Evolutionary conservation across 2,113 vertebrate species (phyloP).

Genomic region (Rostratula benghalensis): DNA sequence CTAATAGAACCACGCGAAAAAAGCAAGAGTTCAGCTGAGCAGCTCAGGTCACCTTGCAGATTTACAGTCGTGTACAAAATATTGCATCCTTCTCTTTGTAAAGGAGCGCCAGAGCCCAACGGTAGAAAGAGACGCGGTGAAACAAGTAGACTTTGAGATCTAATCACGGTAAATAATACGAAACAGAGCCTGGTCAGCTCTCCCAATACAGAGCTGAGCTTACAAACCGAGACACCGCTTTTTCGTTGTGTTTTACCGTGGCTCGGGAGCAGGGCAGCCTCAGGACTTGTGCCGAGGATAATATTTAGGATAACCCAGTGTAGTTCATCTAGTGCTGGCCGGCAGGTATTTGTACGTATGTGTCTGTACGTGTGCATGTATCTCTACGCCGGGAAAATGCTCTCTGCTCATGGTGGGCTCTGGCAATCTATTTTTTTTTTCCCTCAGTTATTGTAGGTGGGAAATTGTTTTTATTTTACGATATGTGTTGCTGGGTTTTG

Average conservation of each 20-base stretch:
- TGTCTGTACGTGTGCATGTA: background rate
- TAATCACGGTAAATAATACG: constrained; percentile 62
- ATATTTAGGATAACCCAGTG: background rate
- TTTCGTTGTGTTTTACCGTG: constrained; percentile 40
- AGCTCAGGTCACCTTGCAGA: constrained; percentile 68
- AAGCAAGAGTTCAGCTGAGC: constrained; percentile 48
- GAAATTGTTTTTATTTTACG: background rate
- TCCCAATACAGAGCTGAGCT: background rate
- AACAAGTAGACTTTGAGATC: constrained; percentile 57
- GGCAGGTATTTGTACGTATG: constrained; percentile 26
- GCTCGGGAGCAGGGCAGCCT: background rate
- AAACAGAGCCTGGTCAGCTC: constrained; percentile 47
- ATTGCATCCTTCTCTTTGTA: constrained; percentile 3
- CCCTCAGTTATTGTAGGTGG: no score
- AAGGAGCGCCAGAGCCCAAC: constrained; percentile 32
- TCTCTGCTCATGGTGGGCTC: background rate
- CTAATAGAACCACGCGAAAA: constrained; percentile 65
- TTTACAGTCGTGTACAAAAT: constrained; percentile 55
- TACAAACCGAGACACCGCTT: constrained; percentile 8
- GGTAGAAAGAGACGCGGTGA: constrained; percentile 37
- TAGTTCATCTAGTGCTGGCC: background rate
- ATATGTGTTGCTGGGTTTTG: background rate
- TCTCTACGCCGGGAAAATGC: background rate
- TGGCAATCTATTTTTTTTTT: background rate
- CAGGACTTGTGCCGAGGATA: background rate